phyloP scores from a whole-genome alignment of 2,113 vertebrate species.

The Colius striatus region DNA sequence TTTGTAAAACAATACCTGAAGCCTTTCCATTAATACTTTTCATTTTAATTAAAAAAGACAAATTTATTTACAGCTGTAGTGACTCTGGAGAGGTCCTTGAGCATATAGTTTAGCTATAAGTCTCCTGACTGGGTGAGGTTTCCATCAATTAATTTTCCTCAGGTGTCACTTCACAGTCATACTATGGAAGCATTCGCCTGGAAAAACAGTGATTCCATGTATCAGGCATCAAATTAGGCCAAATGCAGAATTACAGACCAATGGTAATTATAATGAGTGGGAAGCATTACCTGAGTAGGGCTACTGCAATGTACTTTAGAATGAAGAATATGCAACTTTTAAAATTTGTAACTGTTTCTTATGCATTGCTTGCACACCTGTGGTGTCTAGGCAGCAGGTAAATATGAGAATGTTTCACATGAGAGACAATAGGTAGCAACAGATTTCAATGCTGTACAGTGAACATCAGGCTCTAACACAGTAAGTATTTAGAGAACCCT shows the following conservation, averaged over 20 bases:
- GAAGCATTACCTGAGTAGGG: neutral
- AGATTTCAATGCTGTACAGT: neutral
- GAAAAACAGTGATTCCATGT: neutral
- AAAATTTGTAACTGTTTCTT: neutral
- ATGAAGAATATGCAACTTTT: neutral
- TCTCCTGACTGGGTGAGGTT: neutral
- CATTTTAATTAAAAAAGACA: neutral
- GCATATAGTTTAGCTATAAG: neutral
- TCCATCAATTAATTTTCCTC: slow-evolving; percentile 11
- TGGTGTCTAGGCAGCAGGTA: neutral
- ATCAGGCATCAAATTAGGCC: neutral
- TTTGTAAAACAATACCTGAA: neutral
- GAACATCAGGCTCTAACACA: neutral
- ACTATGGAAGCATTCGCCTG: neutral
- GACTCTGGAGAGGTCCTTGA: neutral
- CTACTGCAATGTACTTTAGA: neutral
- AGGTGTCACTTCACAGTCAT: neutral
- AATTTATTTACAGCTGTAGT: slow-evolving; percentile 18
- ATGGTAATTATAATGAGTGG: neutral
- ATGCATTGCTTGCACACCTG: neutral
- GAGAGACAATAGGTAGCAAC: neutral
- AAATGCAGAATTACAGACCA: slow-evolving; percentile 9
- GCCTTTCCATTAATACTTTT: neutral
- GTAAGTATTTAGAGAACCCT: neutral
- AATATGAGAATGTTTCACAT: neutral